phyloP scores from a whole-genome alignment of 2,888 invertebrate species.

The Acleris literana region DNA sequence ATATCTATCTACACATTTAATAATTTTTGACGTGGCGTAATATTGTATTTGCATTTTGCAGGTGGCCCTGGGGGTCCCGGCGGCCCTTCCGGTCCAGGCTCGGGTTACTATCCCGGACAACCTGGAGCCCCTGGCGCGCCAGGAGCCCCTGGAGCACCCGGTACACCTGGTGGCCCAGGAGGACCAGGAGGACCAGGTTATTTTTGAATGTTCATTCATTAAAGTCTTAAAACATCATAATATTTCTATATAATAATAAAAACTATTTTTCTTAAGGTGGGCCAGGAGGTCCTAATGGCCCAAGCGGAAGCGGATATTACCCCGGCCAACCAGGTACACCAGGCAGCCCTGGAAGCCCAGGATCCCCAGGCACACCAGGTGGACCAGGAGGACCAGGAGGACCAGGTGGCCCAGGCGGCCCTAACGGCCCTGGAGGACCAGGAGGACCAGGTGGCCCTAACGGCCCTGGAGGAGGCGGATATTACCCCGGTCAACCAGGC shows the following conservation, averaged over 20 bases:
- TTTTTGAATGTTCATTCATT: background rate
- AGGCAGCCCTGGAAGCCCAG: slow-evolving; percentile 44
- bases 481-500: slow-evolving; percentile 39
- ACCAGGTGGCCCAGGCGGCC: slow-evolving; percentile 43
- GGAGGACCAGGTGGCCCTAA: slow-evolving; percentile 37
- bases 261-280: slow-evolving; percentile 46
- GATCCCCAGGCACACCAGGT: slow-evolving; percentile 46
- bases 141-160: slow-evolving; percentile 58
- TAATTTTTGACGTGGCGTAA: too few species aligned
- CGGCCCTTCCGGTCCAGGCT: slow-evolving; percentile 52
- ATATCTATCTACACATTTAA: too few species aligned
- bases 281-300: slow-evolving; percentile 77
- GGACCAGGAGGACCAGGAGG: slow-evolving; percentile 58
- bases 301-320: slow-evolving; percentile 47
- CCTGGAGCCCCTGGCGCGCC: slow-evolving; percentile 60
- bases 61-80: slow-evolving; percentile 42
- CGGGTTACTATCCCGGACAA: slow-evolving; percentile 48
- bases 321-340: slow-evolving; percentile 46
- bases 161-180: slow-evolving; percentile 57
- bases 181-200: slow-evolving; percentile 60
- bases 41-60: background rate
- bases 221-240: slow-evolving; percentile 50
- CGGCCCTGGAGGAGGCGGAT: slow-evolving; percentile 68
- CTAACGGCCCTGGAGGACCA: slow-evolving; percentile 14
- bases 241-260: background rate